Conservation (phyloP, 2,888 invertebrate genomes). For the Odontomyia ornata region DNA sequence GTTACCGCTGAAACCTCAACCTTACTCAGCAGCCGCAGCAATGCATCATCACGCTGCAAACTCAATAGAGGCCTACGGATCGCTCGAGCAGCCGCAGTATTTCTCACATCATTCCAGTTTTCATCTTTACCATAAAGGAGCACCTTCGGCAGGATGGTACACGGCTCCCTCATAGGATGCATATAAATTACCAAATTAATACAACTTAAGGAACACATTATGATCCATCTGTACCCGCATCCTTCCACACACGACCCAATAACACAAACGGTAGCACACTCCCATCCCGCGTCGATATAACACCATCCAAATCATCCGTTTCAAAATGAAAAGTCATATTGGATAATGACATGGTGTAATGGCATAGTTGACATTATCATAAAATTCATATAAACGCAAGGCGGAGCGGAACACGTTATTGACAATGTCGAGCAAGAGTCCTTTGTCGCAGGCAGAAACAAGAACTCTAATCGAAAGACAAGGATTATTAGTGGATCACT, state of each 20-base stretch:
- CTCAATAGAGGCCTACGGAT: conserved; percentile 65
- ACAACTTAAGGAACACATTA: conserved; percentile 41
- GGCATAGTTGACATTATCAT: conserved; percentile 48
- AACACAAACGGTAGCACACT: conserved; percentile 9
- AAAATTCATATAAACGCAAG: conserved; percentile 48
- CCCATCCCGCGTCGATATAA: conserved; percentile 2
- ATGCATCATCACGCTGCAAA: conserved; percentile 68
- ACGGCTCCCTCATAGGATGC: conserved; percentile 75
- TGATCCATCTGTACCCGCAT: background rate
- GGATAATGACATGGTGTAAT: conserved; percentile 47
- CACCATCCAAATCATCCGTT: conserved; percentile 26
- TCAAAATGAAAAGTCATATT: conserved; percentile 48
- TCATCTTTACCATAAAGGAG: conserved; percentile 84
- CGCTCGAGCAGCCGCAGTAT: conserved; percentile 83
- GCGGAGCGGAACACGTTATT: conserved; percentile 30
- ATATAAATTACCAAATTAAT: conserved; percentile 51
- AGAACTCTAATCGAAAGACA: conserved; percentile 9
- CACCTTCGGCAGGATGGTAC: conserved; percentile 80
- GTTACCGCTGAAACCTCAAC: conserved; percentile 88
- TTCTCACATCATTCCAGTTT: conserved; percentile 85
- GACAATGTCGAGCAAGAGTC: conserved; percentile 15
- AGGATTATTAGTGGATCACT: conserved; percentile 24
- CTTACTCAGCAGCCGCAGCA: conserved; percentile 79
- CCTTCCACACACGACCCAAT: background rate
- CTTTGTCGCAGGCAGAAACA: conserved; percentile 12